Conservation (phyloP, 1,140 invertebrate genomes). For the Leptopilina boulardi region DNA sequence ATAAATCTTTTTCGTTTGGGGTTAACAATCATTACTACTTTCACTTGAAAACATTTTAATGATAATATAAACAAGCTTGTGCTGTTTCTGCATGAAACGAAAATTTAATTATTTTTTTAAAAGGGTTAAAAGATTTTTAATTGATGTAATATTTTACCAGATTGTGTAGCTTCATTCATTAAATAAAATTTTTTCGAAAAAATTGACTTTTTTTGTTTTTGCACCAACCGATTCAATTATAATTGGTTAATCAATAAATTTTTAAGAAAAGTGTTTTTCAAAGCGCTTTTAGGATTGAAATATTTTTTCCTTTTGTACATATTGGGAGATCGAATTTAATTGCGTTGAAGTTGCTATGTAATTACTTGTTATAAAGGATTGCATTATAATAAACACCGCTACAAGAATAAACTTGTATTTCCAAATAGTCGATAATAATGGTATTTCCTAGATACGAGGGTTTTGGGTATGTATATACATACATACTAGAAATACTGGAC, state of each 20-base stretch:
- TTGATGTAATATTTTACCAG: no score
- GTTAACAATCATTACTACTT: no score
- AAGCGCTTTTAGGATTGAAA: neutral
- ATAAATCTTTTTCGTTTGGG: no score
- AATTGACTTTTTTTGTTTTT: neutral
- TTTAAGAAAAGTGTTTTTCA: neutral
- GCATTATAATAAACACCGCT: slow-evolving; percentile 21
- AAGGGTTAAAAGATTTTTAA: no score
- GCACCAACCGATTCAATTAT: neutral
- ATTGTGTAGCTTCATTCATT: no score
- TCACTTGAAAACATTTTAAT: no score
- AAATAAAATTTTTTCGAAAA: neutral
- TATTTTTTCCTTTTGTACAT: slow-evolving; percentile 25
- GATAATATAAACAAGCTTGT: no score
- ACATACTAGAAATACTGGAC: slow-evolving; percentile 8
- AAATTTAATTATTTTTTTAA: no score
- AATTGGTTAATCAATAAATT: neutral
- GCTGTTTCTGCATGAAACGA: no score
- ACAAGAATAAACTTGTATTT: neutral
- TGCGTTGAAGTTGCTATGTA: slow-evolving; percentile 10
- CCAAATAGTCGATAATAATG: slow-evolving; percentile 15
- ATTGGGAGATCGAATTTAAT: neutral
- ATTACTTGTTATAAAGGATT: slow-evolving; percentile 26
- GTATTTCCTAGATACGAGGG: neutral
- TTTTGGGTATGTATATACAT: neutral